Percentiles rank a stretch among this genome's conserved stretches.
Evolutionary conservation across 2,797 vertebrate genomes (phyloP).

Genomic region (Jordanella pulchra): DNA sequence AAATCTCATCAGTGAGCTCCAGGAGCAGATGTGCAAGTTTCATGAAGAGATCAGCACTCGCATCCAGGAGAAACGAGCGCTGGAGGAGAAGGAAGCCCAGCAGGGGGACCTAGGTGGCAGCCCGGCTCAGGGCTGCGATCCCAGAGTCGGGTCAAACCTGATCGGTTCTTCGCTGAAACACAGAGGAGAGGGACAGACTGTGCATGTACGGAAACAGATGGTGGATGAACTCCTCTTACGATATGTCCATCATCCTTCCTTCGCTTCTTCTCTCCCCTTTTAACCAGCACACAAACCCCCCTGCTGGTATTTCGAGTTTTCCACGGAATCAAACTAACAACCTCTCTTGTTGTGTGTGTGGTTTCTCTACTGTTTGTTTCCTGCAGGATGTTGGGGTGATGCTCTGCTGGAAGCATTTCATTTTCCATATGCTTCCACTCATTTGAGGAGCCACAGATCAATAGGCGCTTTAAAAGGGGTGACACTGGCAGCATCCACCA

Average conservation of each 20-base stretch:
- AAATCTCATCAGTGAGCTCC: constrained; percentile 98
- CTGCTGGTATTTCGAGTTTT: constrained; percentile 52
- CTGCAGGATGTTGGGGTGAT: constrained; percentile 40
- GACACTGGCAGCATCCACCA: not conserved
- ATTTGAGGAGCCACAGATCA: constrained; percentile 36
- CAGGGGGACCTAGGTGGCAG: constrained; percentile 69
- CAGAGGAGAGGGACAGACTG: constrained; percentile 80
- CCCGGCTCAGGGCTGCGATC: constrained; percentile 57
- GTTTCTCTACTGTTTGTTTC: constrained; percentile 31
- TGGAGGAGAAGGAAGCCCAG: constrained; percentile 77
- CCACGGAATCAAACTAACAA: constrained; percentile 69
- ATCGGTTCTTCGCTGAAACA: constrained; percentile 66
- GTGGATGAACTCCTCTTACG: constrained; percentile 67
- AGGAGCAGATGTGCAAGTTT: constrained; percentile 99
- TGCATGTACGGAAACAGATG: constrained; percentile 86
- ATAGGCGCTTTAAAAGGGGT: not conserved
- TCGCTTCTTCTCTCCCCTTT: constrained; percentile 38
- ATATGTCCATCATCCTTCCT: constrained; percentile 44
- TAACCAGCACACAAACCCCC: constrained; percentile 61
- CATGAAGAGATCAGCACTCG: constrained; percentile 96
- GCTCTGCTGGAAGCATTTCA: constrained; percentile 28
- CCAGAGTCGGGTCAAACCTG: constrained; percentile 60
- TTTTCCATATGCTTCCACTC: constrained; percentile 59
- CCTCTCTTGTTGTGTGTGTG: constrained; percentile 27
- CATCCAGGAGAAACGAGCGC: constrained; percentile 90